Conservation (phyloP, 1,140 invertebrate genomes). For the Holcopasites calliopsidis region DNA sequence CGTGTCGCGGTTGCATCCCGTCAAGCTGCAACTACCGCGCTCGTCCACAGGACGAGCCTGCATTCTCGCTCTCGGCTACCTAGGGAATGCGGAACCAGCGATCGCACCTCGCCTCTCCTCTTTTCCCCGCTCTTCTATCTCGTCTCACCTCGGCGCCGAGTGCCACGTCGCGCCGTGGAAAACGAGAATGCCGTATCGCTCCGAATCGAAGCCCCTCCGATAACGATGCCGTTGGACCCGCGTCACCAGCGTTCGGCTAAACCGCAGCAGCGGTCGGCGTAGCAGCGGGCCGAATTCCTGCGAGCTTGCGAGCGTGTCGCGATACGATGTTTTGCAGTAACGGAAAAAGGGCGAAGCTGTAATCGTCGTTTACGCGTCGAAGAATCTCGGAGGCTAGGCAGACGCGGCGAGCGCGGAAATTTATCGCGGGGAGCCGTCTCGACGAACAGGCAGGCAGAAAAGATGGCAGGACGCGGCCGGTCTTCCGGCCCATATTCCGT, state of each 20-base stretch:
- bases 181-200: too few relatives aligned
- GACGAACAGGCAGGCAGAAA: not conserved
- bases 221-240: too few relatives aligned
- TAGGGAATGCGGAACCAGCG: constrained; percentile 17
- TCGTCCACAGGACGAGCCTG: constrained; percentile 20
- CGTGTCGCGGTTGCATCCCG: constrained; percentile 57
- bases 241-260: too few relatives aligned
- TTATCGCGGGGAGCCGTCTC: constrained; percentile 48
- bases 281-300: too few relatives aligned
- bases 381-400: constrained; percentile 8
- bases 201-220: too few relatives aligned
- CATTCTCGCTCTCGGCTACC: constrained; percentile 13
- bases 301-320: too few relatives aligned
- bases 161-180: too few relatives aligned
- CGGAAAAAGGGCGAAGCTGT: too few relatives aligned
- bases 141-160: not conserved
- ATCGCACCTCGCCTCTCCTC: not conserved
- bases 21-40: constrained; percentile 36
- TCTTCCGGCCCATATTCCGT: constrained; percentile 70
- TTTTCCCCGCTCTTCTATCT: not conserved
- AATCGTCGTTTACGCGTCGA: not conserved
- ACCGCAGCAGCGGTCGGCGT: too few relatives aligned
- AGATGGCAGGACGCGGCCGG: too few relatives aligned
- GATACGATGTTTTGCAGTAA: too few relatives aligned
- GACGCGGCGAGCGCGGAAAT: constrained; percentile 40